Base-by-base conservation (phyloP, 2,888 invertebrate genomes). In the Panopea generosa region DNA sequence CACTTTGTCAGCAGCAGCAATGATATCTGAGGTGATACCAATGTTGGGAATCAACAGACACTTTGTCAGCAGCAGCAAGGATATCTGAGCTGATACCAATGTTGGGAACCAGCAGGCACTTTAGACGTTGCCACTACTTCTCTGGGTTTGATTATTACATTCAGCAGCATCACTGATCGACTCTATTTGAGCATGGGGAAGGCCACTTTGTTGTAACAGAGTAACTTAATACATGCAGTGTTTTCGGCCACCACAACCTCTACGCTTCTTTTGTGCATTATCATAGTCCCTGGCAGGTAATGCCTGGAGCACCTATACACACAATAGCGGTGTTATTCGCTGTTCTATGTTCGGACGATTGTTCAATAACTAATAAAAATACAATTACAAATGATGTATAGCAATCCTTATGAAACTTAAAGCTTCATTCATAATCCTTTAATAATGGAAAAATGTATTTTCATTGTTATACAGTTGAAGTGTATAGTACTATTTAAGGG, bases 161-260 rank as follows among this genome's bases (percentile, higher is more conserved):
- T 61, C 14, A 61, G 49, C 49, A 61, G 14, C 61, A 61, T 49
- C 6, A 61, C 3, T 2, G 61, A 61, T 11, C 27, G 7, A 6
- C 29, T 49, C 29, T 9, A 14, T 49, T 49, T 61, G 1, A 61
- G 11, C 27, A 61, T 47, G 26, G 49, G 47, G 22, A 61, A 61
- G 6, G 27, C 61, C 2, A 29, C 40, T 24, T 18, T 61, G 61
- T 61, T 61, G 29, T 49, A 61, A n/a, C 24, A 24, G 7, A 49
- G 9, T 9, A 49, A 16, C 27, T 61, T 61, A 3, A 14, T 49
- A 33, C 20, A 61, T 14, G 7, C 27, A 4, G 26, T 61, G 27
- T 9, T n/a, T 20, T 61, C 61, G 16, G 61, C 61, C 7, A 61
- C 61, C 26, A 61, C 49, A 6, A 29, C 26, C 61, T 61, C 61